Evolutionary conservation across 2,113 vertebrate genomes (phyloP).

Genomic region (Rhineura floridana): DNA sequence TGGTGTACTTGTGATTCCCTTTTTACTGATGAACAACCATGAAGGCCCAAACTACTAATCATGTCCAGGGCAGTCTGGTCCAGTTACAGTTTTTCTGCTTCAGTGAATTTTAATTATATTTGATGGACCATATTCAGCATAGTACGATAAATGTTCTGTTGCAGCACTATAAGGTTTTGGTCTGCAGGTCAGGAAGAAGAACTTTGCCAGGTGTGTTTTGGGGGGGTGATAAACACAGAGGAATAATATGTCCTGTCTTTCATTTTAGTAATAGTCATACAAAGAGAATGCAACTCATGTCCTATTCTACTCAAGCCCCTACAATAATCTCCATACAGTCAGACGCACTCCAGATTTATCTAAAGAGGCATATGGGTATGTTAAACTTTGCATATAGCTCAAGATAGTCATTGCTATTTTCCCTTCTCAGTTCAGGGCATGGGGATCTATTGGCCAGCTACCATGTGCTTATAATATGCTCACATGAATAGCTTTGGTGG

Average conservation of each 20-base stretch:
- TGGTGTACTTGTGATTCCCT: background rate
- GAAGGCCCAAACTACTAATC: background rate
- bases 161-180: background rate
- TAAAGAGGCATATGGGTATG: background rate
- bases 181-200: accelerated
- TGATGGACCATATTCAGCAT: background rate
- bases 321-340: background rate
- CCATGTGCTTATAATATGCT: background rate
- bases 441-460: background rate
- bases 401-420: background rate
- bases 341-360: background rate
- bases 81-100: background rate
- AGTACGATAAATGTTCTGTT: background rate
- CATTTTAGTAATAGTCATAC: background rate
- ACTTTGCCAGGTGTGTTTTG: background rate
- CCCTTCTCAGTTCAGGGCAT: background rate
- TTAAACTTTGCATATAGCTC: background rate
- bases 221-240: background rate
- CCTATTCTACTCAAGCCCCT: background rate
- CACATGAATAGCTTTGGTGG: too few relatives aligned
- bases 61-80: accelerated
- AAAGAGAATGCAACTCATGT: background rate
- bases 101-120: background rate
- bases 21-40: background rate
- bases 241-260: background rate